Conservation (phyloP, 2,888 invertebrate species). For the Lithophane ornitopus region DNA sequence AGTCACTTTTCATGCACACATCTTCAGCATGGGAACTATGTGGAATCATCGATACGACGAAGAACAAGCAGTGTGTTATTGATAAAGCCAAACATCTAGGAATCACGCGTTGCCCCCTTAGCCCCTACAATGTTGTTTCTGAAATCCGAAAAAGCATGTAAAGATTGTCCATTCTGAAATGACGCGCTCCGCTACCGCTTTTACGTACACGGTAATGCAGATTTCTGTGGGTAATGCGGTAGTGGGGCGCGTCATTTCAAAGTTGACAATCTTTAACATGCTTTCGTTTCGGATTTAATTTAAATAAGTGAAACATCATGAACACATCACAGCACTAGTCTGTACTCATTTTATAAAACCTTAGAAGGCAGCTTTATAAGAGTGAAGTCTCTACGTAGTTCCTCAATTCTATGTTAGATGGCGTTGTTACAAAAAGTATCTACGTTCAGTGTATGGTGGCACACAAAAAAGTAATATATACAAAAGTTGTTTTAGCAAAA, state of each 20-base stretch:
- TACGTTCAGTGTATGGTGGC: too few species aligned
- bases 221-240: too few species aligned
- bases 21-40: not conserved
- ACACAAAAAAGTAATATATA: not conserved
- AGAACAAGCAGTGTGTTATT: not conserved
- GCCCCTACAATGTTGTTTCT: too few species aligned
- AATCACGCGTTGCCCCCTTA: not conserved
- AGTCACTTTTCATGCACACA: not conserved
- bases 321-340: not conserved
- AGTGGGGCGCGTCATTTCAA: too few species aligned
- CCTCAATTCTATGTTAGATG: slow-evolving; percentile 38
- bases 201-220: too few species aligned
- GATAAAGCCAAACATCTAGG: not conserved
- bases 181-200: too few species aligned
- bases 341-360: not conserved
- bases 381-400: slow-evolving; percentile 31
- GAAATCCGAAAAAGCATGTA: not conserved
- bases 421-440: slow-evolving; percentile 34
- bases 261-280: too few species aligned
- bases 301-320: not conserved
- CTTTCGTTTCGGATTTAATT: too few species aligned
- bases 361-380: not conserved
- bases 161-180: too few species aligned
- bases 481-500: not conserved
- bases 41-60: not conserved